A percentile compares a stretch with the other conserved stretches of the same genome.
These are phyloP conservation scores for Salminus brasiliensis DNA, from an alignment of 2,113 vertebrate species.

Conservation along the genomic window DNA sequence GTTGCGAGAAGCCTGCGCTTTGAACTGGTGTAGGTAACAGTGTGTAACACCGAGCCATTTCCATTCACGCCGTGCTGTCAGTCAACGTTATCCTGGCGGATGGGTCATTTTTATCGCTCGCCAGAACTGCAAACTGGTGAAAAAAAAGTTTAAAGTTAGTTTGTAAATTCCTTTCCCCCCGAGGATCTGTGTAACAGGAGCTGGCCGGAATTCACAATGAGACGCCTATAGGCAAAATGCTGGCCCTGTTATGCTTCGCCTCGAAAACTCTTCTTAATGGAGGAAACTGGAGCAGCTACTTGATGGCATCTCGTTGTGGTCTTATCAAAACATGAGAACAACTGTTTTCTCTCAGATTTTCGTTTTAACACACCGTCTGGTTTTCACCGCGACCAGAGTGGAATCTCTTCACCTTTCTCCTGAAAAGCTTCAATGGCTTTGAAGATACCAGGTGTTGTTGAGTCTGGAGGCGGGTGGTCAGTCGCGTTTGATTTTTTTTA, in stretches of 20 bases:
- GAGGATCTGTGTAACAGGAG: conserved; percentile 64
- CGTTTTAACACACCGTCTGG: too few species aligned
- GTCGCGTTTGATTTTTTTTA: too few species aligned
- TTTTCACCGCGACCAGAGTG: too few species aligned
- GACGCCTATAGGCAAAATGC: conserved; percentile 69
- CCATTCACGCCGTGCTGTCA: conserved; percentile 67
- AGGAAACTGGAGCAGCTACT: background rate
- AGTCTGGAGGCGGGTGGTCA: too few species aligned
- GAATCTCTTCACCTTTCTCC: too few species aligned
- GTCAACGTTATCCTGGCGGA: conserved; percentile 65
- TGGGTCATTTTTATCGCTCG: conserved; percentile 76
- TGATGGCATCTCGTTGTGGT: background rate
- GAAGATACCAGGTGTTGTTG: too few species aligned
- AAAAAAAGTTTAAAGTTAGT: conserved; percentile 66
- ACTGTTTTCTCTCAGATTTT: too few species aligned
- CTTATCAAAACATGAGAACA: background rate
- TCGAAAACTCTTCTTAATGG: background rate
- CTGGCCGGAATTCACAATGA: conserved; percentile 71
- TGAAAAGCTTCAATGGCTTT: too few species aligned
- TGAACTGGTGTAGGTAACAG: conserved; percentile 70
- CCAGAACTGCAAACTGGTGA: conserved; percentile 73
- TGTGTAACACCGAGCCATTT: conserved; percentile 66
- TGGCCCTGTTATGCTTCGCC: conserved; percentile 50
- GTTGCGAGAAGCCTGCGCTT: conserved; percentile 58
- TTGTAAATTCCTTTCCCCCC: conserved; percentile 69